A percentile compares a stretch with the other conserved stretches of the same genome.
phyloP scores from a whole-genome alignment of 2,113 vertebrate genomes.

The Glaucidium brasilianum region DNA sequence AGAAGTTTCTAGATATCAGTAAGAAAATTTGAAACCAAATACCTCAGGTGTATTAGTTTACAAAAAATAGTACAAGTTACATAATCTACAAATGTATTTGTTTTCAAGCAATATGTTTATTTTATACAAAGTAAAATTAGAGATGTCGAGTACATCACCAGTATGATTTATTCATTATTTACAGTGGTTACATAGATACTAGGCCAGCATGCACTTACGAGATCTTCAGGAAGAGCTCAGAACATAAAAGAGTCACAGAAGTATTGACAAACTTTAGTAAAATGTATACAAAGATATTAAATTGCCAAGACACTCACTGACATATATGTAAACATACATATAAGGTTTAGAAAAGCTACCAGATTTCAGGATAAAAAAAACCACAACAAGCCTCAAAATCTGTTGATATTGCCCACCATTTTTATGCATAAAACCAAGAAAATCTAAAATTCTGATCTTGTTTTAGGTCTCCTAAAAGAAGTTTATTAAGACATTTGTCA shows the following conservation, averaged over 20 bases:
- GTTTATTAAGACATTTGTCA: not conserved
- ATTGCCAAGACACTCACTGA: not conserved
- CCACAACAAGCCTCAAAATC: not conserved
- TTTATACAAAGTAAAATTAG: not conserved
- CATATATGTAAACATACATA: not conserved
- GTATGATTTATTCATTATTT: not conserved
- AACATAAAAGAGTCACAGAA: not conserved
- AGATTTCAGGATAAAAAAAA: not conserved
- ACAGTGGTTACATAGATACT: not conserved
- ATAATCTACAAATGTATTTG: not conserved
- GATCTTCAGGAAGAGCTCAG: not conserved
- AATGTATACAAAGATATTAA: not conserved
- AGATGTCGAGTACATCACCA: fast-evolving
- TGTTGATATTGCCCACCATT: not conserved
- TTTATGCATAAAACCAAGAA: not conserved
- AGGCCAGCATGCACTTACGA: not conserved
- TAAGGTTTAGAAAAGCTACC: not conserved
- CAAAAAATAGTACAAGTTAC: not conserved
- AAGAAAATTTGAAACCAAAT: not conserved
- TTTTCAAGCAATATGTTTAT: not conserved
- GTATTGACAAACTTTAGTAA: not conserved
- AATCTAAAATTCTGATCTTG: not conserved
- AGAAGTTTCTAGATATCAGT: not conserved
- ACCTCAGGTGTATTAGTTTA: not conserved
- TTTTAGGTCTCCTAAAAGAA: not conserved